Evolutionary conservation across 2,797 vertebrate genomes (phyloP).

Genomic region (Danio jaintianensis): DNA sequence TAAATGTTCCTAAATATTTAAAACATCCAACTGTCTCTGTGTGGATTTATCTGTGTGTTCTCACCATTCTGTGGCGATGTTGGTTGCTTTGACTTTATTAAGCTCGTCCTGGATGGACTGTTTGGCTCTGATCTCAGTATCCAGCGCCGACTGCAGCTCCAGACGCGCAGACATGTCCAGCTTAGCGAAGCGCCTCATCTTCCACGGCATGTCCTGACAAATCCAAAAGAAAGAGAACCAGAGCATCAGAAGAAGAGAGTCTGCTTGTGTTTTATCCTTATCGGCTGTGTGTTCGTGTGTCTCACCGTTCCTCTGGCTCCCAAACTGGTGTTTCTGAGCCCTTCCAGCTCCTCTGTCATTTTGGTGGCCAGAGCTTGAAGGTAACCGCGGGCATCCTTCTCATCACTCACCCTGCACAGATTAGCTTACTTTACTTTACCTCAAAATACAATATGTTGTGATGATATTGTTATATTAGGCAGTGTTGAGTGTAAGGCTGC

Average conservation of each 20-base stretch:
- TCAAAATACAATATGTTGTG: not conserved
- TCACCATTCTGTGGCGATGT: conserved; percentile 94
- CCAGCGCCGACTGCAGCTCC: conserved; percentile 96
- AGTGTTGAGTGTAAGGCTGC: too few species aligned
- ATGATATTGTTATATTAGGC: too few species aligned
- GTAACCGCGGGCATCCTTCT: conserved; percentile 97
- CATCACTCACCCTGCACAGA: conserved; percentile 92
- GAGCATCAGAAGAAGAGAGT: conserved; percentile 1
- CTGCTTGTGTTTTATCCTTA: not conserved
- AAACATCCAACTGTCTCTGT: not conserved
- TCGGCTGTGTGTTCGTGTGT: conserved; percentile 4
- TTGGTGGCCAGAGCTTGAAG: conserved; percentile 97
- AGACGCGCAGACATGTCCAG: conserved; percentile 98
- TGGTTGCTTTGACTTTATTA: conserved; percentile 94
- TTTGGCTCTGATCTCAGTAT: conserved; percentile 97
- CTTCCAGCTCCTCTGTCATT: conserved; percentile 98
- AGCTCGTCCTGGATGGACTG: conserved; percentile 95
- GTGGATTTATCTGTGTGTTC: conserved; percentile 32
- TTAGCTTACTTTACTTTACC: conserved; percentile 8
- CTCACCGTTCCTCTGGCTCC: conserved; percentile 94
- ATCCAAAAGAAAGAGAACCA: not conserved
- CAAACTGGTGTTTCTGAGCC: conserved; percentile 92
- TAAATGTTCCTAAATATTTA: too few species aligned
- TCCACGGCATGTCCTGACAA: conserved; percentile 97
- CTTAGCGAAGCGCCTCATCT: conserved; percentile 97